Conservation (phyloP, 1,140 invertebrate genomes). For the Gonioctena quinquepunctata region DNA sequence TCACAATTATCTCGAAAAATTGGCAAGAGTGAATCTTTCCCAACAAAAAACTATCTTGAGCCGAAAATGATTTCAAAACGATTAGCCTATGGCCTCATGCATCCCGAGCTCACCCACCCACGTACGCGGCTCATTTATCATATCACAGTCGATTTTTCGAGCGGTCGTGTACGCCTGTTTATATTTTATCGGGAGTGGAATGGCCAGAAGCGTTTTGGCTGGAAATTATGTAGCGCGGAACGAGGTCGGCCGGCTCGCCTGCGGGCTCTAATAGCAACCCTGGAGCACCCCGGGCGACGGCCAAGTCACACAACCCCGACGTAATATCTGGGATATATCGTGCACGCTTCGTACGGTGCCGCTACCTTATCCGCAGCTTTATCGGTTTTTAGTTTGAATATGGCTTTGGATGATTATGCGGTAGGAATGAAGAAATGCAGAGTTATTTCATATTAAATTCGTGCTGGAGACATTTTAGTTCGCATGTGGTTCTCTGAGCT, state of each 20-base stretch:
- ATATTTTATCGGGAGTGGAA: constrained; percentile 37
- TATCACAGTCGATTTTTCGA: constrained; percentile 34
- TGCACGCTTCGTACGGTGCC: background rate
- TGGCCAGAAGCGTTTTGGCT: constrained; percentile 23
- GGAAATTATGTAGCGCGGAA: constrained; percentile 43
- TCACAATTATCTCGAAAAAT: too few relatives aligned
- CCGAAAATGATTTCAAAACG: too few relatives aligned
- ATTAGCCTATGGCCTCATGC: background rate
- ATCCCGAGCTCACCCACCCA: constrained; percentile 24
- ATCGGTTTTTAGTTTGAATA: background rate
- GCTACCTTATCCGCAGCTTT: background rate
- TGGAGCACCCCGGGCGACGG: constrained; percentile 23
- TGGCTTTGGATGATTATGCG: too few relatives aligned
- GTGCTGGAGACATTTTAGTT: too few relatives aligned
- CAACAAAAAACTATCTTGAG: too few relatives aligned
- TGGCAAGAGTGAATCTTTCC: too few relatives aligned
- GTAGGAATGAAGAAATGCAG: too few relatives aligned
- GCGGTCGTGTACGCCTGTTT: constrained; percentile 35
- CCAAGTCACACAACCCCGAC: constrained; percentile 13
- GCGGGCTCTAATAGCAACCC: constrained; percentile 31
- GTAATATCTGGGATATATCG: background rate
- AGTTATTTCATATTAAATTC: too few relatives aligned
- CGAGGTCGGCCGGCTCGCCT: constrained; percentile 40
- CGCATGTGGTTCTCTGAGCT: too few relatives aligned
- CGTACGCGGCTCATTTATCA: constrained; percentile 31